A percentile compares a stretch with the other conserved stretches of the same genome.
Conservation (phyloP, 2,797 vertebrate genomes). For the Heteromormyrus szaboi region DNA sequence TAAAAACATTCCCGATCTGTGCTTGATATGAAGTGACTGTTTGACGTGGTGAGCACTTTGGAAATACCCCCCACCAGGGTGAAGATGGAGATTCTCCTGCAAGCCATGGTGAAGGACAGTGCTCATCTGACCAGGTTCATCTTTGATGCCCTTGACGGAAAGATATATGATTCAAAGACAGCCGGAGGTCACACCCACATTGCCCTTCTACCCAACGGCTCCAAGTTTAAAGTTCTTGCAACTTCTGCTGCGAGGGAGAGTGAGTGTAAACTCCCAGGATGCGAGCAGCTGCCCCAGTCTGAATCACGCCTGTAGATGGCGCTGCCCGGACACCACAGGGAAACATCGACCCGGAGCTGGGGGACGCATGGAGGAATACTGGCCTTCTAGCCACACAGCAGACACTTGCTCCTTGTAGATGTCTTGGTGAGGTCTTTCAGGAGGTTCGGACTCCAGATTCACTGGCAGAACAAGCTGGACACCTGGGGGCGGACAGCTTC, state of each 20-base stretch:
- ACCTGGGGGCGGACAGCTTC: conserved; percentile 55
- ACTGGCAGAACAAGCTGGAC: conserved; percentile 60
- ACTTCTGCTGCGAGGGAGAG: conserved; percentile 57
- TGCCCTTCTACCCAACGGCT: conserved; percentile 46
- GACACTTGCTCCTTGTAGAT: conserved; percentile 50
- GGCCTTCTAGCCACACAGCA: conserved; percentile 48
- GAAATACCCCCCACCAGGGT: conserved; percentile 37
- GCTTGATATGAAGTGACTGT: not conserved
- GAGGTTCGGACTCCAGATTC: conserved; percentile 58
- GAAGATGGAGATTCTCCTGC: conserved; percentile 54
- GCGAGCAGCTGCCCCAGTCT: conserved; percentile 54
- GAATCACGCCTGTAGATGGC: conserved; percentile 60
- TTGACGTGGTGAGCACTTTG: conserved; percentile 44
- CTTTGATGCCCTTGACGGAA: conserved; percentile 59
- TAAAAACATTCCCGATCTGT: not conserved
- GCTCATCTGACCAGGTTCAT: conserved; percentile 61
- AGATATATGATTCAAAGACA: conserved; percentile 52
- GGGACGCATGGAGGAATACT: conserved; percentile 58
- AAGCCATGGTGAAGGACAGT: conserved; percentile 62
- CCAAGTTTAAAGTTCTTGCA: conserved; percentile 50
- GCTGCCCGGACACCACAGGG: conserved; percentile 56
- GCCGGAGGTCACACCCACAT: conserved; percentile 52
- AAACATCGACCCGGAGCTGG: conserved; percentile 56
- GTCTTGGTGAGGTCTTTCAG: conserved; percentile 67
- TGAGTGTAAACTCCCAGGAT: conserved; percentile 54